These are phyloP conservation scores for Aporrectodea caliginosa DNA, from an alignment of 1,140 invertebrate species.

Conservation along the genomic window DNA sequence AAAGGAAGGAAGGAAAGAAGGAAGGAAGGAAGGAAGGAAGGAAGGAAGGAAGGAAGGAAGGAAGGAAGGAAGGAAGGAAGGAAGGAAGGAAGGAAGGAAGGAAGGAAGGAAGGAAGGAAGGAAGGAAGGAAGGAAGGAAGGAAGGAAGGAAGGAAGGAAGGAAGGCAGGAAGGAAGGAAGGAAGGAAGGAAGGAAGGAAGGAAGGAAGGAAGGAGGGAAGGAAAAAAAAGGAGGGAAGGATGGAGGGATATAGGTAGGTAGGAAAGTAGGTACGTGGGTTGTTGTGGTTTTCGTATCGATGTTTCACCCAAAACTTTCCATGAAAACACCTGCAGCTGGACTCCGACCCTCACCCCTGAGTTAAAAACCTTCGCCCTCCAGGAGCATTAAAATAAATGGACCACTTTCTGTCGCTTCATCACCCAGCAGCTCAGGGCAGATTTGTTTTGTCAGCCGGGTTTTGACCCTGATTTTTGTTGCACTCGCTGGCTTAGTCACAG, in stretches of 20 bases:
- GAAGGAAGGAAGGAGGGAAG: not conserved
- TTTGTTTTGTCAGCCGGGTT: too few relatives aligned
- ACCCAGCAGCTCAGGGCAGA: too few relatives aligned
- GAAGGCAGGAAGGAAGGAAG: not conserved
- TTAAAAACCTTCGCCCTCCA: too few relatives aligned
- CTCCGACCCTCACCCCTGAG: too few relatives aligned
- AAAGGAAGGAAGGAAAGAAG: not conserved
- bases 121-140: constrained; percentile 1
- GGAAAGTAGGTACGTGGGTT: not conserved
- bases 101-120: constrained; percentile 1
- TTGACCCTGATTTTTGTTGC: too few relatives aligned
- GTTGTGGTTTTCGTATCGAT: too few relatives aligned
- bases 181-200: constrained; percentile 1
- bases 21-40: constrained; percentile 1
- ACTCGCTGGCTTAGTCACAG: too few relatives aligned
- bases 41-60: constrained; percentile 1
- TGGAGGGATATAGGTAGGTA: not conserved
- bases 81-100: constrained; percentile 1
- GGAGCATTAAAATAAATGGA: too few relatives aligned
- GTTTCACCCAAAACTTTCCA: too few relatives aligned
- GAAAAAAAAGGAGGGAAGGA: not conserved
- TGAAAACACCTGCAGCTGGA: too few relatives aligned
- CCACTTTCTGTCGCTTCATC: too few relatives aligned
- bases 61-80: constrained; percentile 1
- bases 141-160: constrained; percentile 1